A percentile compares a stretch with the other conserved stretches of the same genome.
Evolutionary conservation across 2,797 vertebrate species (phyloP).

Genomic region (Ciconia nigra): DNA sequence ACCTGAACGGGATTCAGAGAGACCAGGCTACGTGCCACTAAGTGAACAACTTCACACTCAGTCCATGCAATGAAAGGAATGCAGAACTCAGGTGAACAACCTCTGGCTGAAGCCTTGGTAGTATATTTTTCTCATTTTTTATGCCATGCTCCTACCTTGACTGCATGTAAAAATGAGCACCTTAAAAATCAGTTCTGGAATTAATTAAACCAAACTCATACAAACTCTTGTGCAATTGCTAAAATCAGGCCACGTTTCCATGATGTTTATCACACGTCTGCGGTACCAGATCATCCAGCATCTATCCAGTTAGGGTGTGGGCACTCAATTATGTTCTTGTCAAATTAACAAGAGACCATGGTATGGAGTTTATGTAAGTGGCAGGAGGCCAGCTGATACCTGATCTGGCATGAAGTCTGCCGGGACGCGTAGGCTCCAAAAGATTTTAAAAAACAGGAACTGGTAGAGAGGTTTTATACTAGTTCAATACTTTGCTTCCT

Average conservation of each 20-base stretch:
- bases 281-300: slow-evolving; percentile 43
- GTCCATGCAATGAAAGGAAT: not conserved
- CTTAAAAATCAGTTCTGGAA: not conserved
- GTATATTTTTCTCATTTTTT: not conserved
- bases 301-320: slow-evolving; percentile 46
- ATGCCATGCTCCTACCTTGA: not conserved
- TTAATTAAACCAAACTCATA: not conserved
- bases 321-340: slow-evolving; percentile 56
- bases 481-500: not conserved
- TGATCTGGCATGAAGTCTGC: slow-evolving; percentile 37
- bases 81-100: not conserved
- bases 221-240: slow-evolving; percentile 22
- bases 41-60: not conserved
- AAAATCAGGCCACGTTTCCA: slow-evolving; percentile 32
- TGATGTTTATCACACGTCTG: slow-evolving; percentile 21
- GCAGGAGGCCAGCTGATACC: slow-evolving; percentile 54
- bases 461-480: not conserved
- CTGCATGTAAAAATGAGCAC: not conserved
- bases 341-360: slow-evolving; percentile 57
- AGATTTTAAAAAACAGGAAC: slow-evolving; percentile 6
- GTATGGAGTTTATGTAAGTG: slow-evolving; percentile 30
- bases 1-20: not conserved
- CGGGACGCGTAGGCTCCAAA: not conserved
- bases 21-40: accelerated
- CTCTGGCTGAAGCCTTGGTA: not conserved